phyloP scores from a whole-genome alignment of 2,888 invertebrate species.

The Ochropleura plecta region DNA sequence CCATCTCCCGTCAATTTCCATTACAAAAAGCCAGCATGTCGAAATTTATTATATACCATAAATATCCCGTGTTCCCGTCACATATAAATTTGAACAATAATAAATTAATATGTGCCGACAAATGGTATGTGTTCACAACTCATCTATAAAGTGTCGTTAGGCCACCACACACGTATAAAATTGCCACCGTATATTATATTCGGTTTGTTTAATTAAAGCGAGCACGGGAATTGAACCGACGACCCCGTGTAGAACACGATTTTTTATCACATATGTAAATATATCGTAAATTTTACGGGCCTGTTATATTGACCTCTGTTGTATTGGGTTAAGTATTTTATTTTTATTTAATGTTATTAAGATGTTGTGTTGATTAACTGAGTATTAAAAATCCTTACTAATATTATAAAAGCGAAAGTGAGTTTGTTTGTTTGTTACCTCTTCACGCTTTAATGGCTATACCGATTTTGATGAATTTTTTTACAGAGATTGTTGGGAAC shows the following conservation, averaged over 20 bases:
- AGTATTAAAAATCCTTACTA: no score
- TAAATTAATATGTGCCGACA: slow-evolving; percentile 68
- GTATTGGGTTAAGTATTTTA: slow-evolving; percentile 42
- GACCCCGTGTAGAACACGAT: slow-evolving; percentile 73
- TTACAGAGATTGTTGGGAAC: no score
- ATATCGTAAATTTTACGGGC: slow-evolving; percentile 65
- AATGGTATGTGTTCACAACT: slow-evolving; percentile 68
- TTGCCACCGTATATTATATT: slow-evolving; percentile 81
- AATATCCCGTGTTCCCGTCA: slow-evolving; percentile 40
- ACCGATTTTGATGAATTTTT: no score
- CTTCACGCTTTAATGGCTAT: no score
- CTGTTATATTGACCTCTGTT: slow-evolving; percentile 60
- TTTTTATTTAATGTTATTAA: slow-evolving; percentile 24
- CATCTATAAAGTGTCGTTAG: slow-evolving; percentile 70
- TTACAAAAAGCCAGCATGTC: slow-evolving; percentile 31
- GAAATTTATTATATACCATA: slow-evolving; percentile 50
- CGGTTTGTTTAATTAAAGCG: slow-evolving; percentile 84
- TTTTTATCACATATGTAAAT: slow-evolving; percentile 79
- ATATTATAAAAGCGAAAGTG: no score
- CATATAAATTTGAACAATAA: slow-evolving; percentile 67
- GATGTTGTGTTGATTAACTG: neutral
- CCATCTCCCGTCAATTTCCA: slow-evolving; percentile 16
- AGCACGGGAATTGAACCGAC: slow-evolving; percentile 71
- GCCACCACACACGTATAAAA: slow-evolving; percentile 71
- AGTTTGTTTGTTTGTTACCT: no score